Evolutionary conservation across 1,140 invertebrate genomes (phyloP), one percentile per base, ranked within the genome.

Genomic region (Halesus radiatus): DNA sequence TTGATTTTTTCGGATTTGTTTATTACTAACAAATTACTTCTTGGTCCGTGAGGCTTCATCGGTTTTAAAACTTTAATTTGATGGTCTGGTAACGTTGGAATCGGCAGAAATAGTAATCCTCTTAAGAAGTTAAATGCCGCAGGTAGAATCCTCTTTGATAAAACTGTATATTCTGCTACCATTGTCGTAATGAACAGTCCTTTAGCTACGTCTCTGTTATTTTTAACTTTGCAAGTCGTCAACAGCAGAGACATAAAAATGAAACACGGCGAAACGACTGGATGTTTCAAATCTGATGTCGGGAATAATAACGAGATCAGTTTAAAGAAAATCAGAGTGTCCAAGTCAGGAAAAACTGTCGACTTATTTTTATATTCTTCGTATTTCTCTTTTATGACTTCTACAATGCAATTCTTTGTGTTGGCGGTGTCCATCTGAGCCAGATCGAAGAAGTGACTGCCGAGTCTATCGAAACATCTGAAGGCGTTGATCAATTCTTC

Each of bases 201-300:
- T 86, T 92, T 93, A 13, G 94, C 90, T 84, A 97, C 89, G 81
- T 96, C 94, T 80, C 88, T 87, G 13, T 91, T 90, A 52, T 88
- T 91, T 82, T 90, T 92, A 29, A 96, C 90, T 82, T 88, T 90
- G 80, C 92, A 91, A 84, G 88, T 89, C 5, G 90, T 87, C 80
- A 98, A 88, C 81, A 98, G 94, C 86, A 97, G 93, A 50, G 93
- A 92, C 89, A 98, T 95, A 84, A 98, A 96, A 56, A 96, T 88
- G 70, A 96, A 89, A 84, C 93, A 92, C 58, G 96, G 96, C 10
- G 96, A 97, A 32, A 94, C 93, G n/a, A 98, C 91, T 2, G 93
- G 92, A 91, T 98, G 97, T 32, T 93, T 89, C 85, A 96, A 97
- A 88, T 98, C 97, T 0, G 96, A 98, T 1, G 96, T 94, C 16